Evolutionary conservation across 2,888 invertebrate genomes (phyloP), one percentile per base, ranked within the genome.

Genomic region (Lithophane semibrunnea): DNA sequence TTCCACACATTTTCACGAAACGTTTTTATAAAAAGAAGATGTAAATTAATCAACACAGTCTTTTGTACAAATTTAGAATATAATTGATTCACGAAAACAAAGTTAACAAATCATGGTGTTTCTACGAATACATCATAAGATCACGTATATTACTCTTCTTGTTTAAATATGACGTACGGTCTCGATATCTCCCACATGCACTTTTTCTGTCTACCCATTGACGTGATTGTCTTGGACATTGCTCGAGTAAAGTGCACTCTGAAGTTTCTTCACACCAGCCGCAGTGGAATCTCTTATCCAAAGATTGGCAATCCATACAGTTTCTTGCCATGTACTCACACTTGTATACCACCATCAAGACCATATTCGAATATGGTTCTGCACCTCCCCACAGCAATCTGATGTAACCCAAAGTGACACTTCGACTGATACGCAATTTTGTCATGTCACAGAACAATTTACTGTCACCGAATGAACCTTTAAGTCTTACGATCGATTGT

Each of bases 291-390:
- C 88, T 82, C n/a, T 80, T 83, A 52, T 89, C 86, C 54, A 92
- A 75, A 0, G 69, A 74, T 66, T 88, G 87, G 60, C 92, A 92
- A 13, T 86, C 84, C 1, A 76, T 24, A 56, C 90, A 91, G 24
- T 72, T 83, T 3, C 63, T 68, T 1, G 90, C 90, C 80, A 91
- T 86, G 9, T 49, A 61, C 12, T 85, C 85, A 69, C 93, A 93
- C 21, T 84, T 86, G 52, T 91, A 92, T 3, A 91, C 87, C 9
- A 90, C 80, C 10, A 93, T 64, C 8, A 92, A 80, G 7, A 92
- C 65, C 73, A 88, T 83, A 70, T 93, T 93, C 0, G 93, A 93
- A 64, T 86, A 88, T 12, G 92, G 92, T 49, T 92, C 91, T 5
- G 86, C 88, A 42, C 92, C 90, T 0, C 92, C 91, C 92, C 92